Evolutionary conservation across 2,888 invertebrate genomes (phyloP).

Genomic region (Tetrapedia diversipes): DNA sequence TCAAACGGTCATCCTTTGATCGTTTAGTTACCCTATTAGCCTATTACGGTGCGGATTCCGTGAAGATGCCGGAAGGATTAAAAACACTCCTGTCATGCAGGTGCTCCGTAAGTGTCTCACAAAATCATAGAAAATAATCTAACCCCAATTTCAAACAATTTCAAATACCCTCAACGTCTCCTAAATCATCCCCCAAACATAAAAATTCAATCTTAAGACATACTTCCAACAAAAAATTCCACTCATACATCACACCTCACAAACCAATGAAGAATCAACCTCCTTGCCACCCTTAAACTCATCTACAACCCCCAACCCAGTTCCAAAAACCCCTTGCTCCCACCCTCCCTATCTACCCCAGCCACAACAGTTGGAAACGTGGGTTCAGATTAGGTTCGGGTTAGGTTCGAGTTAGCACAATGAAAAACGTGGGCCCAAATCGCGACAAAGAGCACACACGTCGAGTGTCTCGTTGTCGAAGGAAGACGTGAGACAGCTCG

Average conservation of each 20-base stretch:
- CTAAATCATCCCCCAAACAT: no score
- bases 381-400: no score
- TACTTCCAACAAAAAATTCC: no score
- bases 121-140: constrained; percentile 1
- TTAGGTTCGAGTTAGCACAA: no score
- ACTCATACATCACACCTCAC: no score
- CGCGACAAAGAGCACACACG: constrained; percentile 32
- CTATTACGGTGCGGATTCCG: constrained; percentile 45
- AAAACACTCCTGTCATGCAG: constrained; percentile 63
- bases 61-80: constrained; percentile 33
- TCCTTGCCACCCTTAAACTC: not conserved
- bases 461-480: constrained; percentile 61
- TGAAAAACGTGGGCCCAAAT: constrained; percentile 12
- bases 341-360: not conserved
- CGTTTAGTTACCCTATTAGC: constrained; percentile 44
- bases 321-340: not conserved
- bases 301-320: no score
- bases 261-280: no score
- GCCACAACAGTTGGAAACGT: no score
- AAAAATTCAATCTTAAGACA: no score
- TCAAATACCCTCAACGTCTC: no score
- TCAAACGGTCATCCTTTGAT: constrained; percentile 11
- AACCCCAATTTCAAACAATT: not conserved
- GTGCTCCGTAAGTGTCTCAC: constrained; percentile 25
- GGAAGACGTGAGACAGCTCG: constrained; percentile 68